Percentiles rank a stretch among this genome's conserved stretches.
phyloP scores from a whole-genome alignment of 2,113 vertebrate species.

The Chamaetylas fuelleborni region DNA sequence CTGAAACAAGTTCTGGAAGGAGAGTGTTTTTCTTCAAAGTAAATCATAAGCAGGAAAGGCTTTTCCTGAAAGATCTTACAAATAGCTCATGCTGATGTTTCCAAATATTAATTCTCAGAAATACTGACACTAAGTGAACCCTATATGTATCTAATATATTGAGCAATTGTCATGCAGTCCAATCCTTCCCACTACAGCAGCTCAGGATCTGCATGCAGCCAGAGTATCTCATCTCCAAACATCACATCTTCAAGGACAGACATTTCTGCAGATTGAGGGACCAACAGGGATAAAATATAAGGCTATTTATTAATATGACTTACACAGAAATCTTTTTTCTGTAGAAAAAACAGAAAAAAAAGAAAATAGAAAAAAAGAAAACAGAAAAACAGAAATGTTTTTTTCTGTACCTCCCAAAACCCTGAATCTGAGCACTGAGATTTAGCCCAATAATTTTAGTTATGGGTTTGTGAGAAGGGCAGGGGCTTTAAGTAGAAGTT shows the following conservation, averaged over 20 bases:
- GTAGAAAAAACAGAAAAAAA: no score
- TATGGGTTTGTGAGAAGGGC: neutral
- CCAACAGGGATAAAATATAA: neutral
- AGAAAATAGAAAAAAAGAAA: no score
- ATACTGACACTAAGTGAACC: neutral
- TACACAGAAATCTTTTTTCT: neutral
- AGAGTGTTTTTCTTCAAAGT: neutral
- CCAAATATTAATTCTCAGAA: neutral
- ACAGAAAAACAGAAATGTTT: no score
- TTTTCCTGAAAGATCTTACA: slow-evolving; percentile 10
- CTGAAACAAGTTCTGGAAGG: slow-evolving; percentile 25
- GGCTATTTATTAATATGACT: neutral
- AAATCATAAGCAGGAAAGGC: neutral
- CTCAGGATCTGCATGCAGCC: neutral
- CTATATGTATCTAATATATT: neutral
- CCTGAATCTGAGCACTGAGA: neutral
- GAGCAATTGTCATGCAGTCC: neutral
- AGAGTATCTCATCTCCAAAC: neutral
- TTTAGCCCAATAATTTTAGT: neutral
- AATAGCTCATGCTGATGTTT: neutral
- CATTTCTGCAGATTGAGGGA: neutral
- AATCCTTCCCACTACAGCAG: neutral
- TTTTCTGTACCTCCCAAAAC: neutral
- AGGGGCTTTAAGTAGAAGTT: neutral
- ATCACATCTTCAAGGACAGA: neutral